These are phyloP conservation scores for Nymphalis io DNA, from an alignment of 1,140 invertebrate genomes.

Conservation along the genomic window DNA sequence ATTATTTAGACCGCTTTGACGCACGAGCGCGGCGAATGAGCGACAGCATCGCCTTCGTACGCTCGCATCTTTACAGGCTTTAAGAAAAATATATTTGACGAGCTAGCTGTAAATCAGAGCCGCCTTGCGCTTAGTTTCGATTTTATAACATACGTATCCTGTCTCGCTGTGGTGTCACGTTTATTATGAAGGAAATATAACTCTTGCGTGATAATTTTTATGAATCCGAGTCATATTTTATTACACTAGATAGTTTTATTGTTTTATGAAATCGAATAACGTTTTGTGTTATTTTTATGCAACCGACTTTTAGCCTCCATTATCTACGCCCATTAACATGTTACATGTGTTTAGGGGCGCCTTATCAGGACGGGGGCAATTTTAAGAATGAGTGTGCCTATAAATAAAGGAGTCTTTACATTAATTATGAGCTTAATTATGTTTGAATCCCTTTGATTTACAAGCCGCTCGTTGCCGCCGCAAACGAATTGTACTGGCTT, in stretches of 20 bases:
- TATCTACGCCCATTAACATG: constrained; percentile 63
- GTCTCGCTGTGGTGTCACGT: constrained; percentile 55
- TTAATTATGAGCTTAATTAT: constrained; percentile 80
- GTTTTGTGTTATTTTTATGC: constrained; percentile 41
- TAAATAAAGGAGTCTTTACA: constrained; percentile 78
- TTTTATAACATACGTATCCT: constrained; percentile 64
- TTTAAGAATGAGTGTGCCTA: constrained; percentile 74
- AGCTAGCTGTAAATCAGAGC: constrained; percentile 63
- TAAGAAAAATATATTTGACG: constrained; percentile 21
- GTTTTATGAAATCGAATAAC: constrained; percentile 41
- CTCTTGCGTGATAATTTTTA: constrained; percentile 58
- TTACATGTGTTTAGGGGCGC: constrained; percentile 68
- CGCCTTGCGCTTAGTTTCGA: constrained; percentile 43
- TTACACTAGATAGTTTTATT: constrained; percentile 38
- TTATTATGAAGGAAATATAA: constrained; percentile 68
- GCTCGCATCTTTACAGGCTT: no score
- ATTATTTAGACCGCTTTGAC: constrained; percentile 31
- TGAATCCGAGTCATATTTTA: constrained; percentile 51
- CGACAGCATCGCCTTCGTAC: not conserved
- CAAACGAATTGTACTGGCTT: constrained; percentile 76
- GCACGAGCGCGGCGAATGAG: not conserved
- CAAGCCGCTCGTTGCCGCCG: constrained; percentile 73
- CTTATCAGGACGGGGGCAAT: constrained; percentile 73
- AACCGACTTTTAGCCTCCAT: constrained; percentile 45
- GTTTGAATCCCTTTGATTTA: constrained; percentile 79